Conservation (phyloP, 2,113 vertebrate genomes). For the Serilophus lunatus region DNA sequence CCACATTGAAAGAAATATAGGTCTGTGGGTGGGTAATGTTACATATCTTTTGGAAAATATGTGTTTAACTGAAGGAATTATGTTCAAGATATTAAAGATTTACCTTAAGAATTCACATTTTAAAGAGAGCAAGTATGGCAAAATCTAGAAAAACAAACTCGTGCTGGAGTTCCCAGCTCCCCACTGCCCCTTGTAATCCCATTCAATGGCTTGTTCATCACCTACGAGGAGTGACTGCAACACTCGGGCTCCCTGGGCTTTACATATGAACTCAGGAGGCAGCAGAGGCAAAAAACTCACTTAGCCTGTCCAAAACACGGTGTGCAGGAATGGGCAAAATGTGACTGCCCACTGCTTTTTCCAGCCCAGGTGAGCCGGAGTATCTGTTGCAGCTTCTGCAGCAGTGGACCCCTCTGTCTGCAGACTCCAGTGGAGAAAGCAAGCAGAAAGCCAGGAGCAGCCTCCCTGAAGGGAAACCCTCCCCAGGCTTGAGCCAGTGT, state of each 20-base stretch:
- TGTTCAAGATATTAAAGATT: background rate
- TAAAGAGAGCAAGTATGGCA: background rate
- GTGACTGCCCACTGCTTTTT: background rate
- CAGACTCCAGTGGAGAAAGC: background rate
- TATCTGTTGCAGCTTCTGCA: background rate
- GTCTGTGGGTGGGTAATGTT: slow-evolving; percentile 32
- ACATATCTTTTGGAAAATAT: background rate
- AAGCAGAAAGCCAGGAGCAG: background rate
- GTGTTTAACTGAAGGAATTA: background rate
- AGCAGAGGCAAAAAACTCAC: background rate
- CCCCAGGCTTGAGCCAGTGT: fast-evolving
- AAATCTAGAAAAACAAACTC: background rate
- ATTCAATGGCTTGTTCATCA: background rate
- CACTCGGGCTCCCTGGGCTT: background rate
- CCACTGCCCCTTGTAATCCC: background rate
- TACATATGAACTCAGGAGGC: background rate
- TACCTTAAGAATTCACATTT: background rate
- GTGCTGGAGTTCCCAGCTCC: fast-evolving
- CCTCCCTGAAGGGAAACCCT: background rate
- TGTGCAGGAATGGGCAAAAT: background rate
- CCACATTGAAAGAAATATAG: slow-evolving; percentile 28
- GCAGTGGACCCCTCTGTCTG: background rate
- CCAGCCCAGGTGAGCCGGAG: background rate
- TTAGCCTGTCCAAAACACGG: background rate
- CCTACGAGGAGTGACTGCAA: background rate